Percentiles rank a stretch among this genome's conserved stretches.
Evolutionary conservation across 2,113 vertebrate genomes (phyloP).

Genomic region (Semicossyphus pulcher): DNA sequence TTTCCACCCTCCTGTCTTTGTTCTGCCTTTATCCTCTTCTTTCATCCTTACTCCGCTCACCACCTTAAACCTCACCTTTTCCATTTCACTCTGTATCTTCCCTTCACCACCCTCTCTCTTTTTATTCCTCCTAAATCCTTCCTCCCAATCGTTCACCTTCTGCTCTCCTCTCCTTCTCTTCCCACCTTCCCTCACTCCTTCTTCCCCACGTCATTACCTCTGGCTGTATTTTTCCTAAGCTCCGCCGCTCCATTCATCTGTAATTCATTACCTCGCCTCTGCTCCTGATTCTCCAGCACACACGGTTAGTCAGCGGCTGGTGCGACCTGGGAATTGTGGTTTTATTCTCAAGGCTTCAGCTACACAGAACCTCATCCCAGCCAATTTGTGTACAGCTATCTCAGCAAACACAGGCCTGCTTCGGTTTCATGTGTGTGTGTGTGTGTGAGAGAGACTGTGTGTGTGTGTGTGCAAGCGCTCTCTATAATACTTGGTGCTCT

Average conservation of each 20-base stretch:
- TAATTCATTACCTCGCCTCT: slow-evolving; percentile 54
- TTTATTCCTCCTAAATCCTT: not conserved
- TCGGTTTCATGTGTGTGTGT: not conserved
- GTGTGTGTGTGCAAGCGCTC: not conserved
- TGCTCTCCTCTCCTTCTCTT: not conserved
- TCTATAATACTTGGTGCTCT: not conserved
- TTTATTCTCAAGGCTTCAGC: slow-evolving; percentile 45
- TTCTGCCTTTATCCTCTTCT: too few species aligned
- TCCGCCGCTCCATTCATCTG: slow-evolving; percentile 43
- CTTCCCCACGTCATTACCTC: slow-evolving; percentile 27
- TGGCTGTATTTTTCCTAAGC: slow-evolving; percentile 37
- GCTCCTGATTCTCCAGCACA: slow-evolving; percentile 20
- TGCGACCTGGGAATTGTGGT: slow-evolving; percentile 53
- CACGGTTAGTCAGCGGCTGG: slow-evolving; percentile 28
- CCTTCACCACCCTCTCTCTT: not conserved
- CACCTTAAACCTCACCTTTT: too few species aligned
- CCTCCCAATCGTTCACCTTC: too few species aligned
- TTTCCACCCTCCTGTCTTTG: too few species aligned
- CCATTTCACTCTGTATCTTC: too few species aligned
- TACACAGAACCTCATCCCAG: slow-evolving; percentile 54
- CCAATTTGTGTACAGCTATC: slow-evolving; percentile 49
- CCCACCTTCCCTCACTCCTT: not conserved
- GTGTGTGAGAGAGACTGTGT: not conserved
- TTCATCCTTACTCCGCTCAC: too few species aligned
- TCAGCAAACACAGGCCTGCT: slow-evolving; percentile 39